phyloP scores from a whole-genome alignment of 2,888 invertebrate genomes.

The Pseudanteris insignis region DNA sequence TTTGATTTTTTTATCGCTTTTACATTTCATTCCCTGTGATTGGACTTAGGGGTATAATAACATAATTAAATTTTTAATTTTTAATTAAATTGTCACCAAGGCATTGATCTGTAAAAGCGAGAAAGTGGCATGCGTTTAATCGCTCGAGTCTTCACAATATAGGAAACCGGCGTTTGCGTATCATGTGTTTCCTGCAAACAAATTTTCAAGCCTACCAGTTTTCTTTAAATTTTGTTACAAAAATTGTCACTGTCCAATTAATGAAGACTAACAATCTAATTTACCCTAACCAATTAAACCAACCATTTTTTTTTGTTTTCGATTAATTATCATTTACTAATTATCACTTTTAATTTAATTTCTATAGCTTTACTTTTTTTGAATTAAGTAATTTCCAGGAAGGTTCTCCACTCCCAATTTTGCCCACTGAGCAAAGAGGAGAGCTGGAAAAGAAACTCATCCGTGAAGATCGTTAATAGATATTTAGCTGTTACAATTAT shows the following conservation, averaged over 20 bases:
- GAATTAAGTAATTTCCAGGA: slow-evolving; percentile 54
- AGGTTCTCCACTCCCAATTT: slow-evolving; percentile 73
- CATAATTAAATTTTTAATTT: too few relatives aligned
- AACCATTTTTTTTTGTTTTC: slow-evolving; percentile 32
- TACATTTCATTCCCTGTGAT: too few relatives aligned
- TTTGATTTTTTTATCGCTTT: too few relatives aligned
- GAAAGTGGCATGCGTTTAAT: slow-evolving; percentile 66
- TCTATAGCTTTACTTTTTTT: slow-evolving; percentile 36
- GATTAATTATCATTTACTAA: slow-evolving; percentile 15
- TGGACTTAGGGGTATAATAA: too few relatives aligned
- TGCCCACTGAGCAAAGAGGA: slow-evolving; percentile 88
- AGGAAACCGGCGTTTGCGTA: slow-evolving; percentile 65
- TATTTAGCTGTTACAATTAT: slow-evolving; percentile 48
- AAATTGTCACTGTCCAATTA: slow-evolving; percentile 65
- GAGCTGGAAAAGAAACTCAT: slow-evolving; percentile 78
- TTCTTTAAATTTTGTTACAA: slow-evolving; percentile 62
- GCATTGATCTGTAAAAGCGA: slow-evolving; percentile 59
- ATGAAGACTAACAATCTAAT: slow-evolving; percentile 58
- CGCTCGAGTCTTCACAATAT: slow-evolving; percentile 67
- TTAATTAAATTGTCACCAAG: too few relatives aligned
- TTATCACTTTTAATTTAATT: slow-evolving; percentile 36
- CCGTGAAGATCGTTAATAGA: slow-evolving; percentile 62
- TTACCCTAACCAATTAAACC: slow-evolving; percentile 60
- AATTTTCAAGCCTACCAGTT: slow-evolving; percentile 65
- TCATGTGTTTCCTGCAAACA: slow-evolving; percentile 65